These are phyloP conservation scores for Plotosus lineatus DNA, from an alignment of 2,113 vertebrate species.

Conservation along the genomic window DNA sequence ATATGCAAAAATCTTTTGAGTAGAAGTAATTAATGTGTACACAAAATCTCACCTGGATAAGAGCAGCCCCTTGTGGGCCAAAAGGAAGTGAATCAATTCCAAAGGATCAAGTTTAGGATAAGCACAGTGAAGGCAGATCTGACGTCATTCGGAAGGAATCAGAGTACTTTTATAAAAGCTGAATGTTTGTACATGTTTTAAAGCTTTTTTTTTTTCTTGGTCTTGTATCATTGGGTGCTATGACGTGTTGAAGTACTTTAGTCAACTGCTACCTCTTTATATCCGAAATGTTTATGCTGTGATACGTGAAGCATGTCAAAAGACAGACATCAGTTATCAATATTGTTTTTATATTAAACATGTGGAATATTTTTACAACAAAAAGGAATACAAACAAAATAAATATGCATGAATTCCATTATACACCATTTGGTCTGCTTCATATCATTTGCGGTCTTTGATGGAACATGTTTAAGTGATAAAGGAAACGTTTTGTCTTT, in stretches of 20 bases:
- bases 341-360: neutral
- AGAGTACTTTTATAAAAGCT: neutral
- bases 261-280: neutral
- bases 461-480: neutral
- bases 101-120: neutral
- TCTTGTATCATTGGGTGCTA: neutral
- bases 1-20: neutral
- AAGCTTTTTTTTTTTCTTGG: neutral
- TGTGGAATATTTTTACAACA: neutral
- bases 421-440: slow-evolving; percentile 25
- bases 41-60: neutral
- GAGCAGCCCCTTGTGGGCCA: neutral
- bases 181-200: neutral
- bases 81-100: too few relatives aligned
- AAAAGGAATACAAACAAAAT: slow-evolving; percentile 40
- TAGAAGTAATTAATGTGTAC: neutral
- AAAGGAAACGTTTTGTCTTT: neutral
- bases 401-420: slow-evolving; percentile 25
- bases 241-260: neutral
- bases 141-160: neutral
- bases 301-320: neutral
- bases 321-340: neutral
- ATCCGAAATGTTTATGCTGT: neutral
- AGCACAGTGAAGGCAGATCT: neutral
- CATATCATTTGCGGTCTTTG: slow-evolving; percentile 38